Evolutionary conservation across 1,140 invertebrate genomes (phyloP), one percentile per base, ranked within the genome.

Genomic region (Drosophila bocqueti): DNA sequence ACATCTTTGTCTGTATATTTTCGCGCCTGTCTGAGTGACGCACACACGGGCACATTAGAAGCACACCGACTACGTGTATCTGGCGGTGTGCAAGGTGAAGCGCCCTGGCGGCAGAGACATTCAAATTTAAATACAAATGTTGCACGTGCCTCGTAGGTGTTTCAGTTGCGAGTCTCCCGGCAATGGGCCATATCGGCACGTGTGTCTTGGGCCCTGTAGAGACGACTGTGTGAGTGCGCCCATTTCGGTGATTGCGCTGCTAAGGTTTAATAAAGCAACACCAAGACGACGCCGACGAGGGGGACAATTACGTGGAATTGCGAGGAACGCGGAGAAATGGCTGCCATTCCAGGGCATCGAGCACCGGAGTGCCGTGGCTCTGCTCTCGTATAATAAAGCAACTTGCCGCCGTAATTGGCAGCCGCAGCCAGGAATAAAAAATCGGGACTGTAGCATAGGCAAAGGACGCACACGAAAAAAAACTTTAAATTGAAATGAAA

Each of bases 51-150:
- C 26, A 18, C 49, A 52, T 31, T 31, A 52, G 29, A n/a, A 34
- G n/a, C 29, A 52, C 50, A 34, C 11, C n/a, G 34, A 52, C 50
- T 57, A 15, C 21, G 26, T 58, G 38, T 29, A n/a, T 50, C 43
- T 15, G 64, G 36, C 21, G 52, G 54, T 69, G 49, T 69, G 71
- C 50, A 75, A 66, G 64, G 80, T 78, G 65, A 77, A 71, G 61
- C 47, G 66, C 31, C 38, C 45, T 38, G 38, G 36, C 45, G 57
- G 80, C 76, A 71, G 50, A 83, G 81, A 76, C 84, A 89, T 90
- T 90, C 75, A 90, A 90, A 90, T 89, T 89, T 90, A 89, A 90
- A 90, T 84, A 85, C 85, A 89, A 89, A 90, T 90, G 85, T 90
- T 76, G 81, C 85, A 85, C 85, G 85, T 90, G 65, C 67, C 76